phyloP scores from a whole-genome alignment of 2,113 vertebrate species.

The Rhinoderma darwinii region DNA sequence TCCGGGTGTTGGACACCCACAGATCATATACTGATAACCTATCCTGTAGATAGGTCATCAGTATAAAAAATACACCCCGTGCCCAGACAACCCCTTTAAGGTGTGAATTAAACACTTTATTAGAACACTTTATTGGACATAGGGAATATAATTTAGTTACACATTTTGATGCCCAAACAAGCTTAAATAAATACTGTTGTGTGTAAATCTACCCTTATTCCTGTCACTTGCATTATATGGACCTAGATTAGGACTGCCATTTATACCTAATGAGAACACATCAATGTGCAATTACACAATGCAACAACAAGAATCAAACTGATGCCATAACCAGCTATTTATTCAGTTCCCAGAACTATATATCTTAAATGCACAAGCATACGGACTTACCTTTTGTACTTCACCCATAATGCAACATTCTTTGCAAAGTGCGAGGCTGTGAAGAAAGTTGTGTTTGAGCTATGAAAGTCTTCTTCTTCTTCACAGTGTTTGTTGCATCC shows the following conservation, averaged over 20 bases:
- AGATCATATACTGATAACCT: no score
- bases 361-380: background rate
- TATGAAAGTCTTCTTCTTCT: background rate
- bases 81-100: no score
- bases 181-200: no score
- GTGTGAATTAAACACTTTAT: no score
- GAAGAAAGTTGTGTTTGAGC: background rate
- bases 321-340: background rate
- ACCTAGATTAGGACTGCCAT: no score
- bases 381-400: conserved; percentile 80
- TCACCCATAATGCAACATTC: conserved; percentile 82
- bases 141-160: no score
- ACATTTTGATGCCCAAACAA: no score
- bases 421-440: rapidly evolving
- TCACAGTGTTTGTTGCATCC: conserved; percentile 45
- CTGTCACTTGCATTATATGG: background rate
- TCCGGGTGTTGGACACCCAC: no score
- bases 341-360: background rate
- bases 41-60: no score
- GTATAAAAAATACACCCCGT: no score
- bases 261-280: background rate
- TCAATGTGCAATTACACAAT: background rate
- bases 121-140: no score
- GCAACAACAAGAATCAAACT: background rate
- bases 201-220: no score